phyloP scores from a whole-genome alignment of 2,797 vertebrate species.

The Sebastes cheni region DNA sequence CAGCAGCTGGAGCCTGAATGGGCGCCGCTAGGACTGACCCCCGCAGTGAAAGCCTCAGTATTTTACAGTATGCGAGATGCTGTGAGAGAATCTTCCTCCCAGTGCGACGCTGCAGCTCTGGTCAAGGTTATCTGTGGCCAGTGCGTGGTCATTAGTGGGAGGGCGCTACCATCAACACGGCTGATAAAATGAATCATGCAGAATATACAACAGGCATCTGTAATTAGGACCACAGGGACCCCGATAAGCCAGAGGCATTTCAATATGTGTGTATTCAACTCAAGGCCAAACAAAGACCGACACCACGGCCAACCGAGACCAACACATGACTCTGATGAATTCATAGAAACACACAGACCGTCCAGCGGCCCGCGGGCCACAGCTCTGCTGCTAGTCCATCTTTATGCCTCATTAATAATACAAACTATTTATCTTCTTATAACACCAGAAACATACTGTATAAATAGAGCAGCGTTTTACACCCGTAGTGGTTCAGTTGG shows the following conservation, averaged over 20 bases:
- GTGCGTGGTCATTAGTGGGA: background rate
- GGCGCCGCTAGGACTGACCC: background rate
- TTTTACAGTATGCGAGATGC: background rate
- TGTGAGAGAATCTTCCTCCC: background rate
- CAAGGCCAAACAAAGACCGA: conserved; percentile 22
- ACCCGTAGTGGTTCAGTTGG: too few relatives aligned
- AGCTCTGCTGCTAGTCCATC: background rate
- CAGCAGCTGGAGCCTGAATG: background rate
- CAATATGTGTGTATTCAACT: background rate
- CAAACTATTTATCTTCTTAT: background rate
- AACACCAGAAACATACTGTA: background rate
- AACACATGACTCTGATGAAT: background rate
- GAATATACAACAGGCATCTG: conserved; percentile 20
- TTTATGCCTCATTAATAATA: background rate
- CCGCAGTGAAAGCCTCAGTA: background rate
- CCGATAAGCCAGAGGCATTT: background rate
- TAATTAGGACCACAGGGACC: conserved; percentile 48
- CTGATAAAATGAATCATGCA: conserved; percentile 5
- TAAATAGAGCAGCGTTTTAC: background rate
- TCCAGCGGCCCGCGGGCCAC: background rate
- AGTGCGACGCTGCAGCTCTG: background rate
- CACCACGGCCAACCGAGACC: background rate
- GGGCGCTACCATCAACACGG: background rate
- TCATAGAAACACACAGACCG: background rate
- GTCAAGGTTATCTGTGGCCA: conserved; percentile 42